Evolutionary conservation across 2,797 vertebrate genomes (phyloP).

Genomic region (Masticophis lateralis): DNA sequence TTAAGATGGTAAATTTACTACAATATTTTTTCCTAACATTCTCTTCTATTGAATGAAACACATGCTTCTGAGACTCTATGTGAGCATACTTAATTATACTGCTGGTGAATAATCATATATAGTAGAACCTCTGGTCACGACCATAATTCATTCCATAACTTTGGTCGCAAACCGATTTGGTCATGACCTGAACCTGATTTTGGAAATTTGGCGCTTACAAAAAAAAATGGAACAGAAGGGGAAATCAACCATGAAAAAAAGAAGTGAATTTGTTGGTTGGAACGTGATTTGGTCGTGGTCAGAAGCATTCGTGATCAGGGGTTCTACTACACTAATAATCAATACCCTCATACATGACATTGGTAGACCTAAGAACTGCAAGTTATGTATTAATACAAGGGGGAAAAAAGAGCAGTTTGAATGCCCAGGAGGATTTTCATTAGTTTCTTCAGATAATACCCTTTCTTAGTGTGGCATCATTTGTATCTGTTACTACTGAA

Average conservation of each 20-base stretch:
- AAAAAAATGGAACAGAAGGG: too few species aligned
- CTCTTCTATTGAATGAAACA: conserved; percentile 53
- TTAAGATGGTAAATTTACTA: conserved; percentile 56
- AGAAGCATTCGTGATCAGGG: too few species aligned
- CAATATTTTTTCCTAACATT: conserved; percentile 30
- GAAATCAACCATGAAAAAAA: too few species aligned
- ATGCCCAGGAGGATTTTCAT: conserved; percentile 15
- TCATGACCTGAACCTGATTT: too few species aligned
- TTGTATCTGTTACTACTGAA: background rate
- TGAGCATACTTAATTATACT: conserved; percentile 60
- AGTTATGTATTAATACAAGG: conserved; percentile 2
- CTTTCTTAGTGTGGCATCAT: background rate
- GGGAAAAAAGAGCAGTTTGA: background rate
- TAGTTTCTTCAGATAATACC: background rate
- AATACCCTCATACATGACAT: conserved; percentile 31
- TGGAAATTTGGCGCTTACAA: too few species aligned
- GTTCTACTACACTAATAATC: conserved; percentile 1
- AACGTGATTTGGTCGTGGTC: too few species aligned
- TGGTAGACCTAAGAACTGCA: conserved; percentile 15
- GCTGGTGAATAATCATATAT: conserved; percentile 45
- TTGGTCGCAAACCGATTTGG: too few species aligned
- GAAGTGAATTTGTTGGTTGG: too few species aligned
- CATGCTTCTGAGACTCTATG: conserved; percentile 27
- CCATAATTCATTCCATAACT: too few species aligned
- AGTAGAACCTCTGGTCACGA: too few species aligned